Percentiles rank a stretch among this genome's conserved stretches.
Conservation (phyloP, 2,113 vertebrate genomes). For the Dromiciops gliroides region DNA sequence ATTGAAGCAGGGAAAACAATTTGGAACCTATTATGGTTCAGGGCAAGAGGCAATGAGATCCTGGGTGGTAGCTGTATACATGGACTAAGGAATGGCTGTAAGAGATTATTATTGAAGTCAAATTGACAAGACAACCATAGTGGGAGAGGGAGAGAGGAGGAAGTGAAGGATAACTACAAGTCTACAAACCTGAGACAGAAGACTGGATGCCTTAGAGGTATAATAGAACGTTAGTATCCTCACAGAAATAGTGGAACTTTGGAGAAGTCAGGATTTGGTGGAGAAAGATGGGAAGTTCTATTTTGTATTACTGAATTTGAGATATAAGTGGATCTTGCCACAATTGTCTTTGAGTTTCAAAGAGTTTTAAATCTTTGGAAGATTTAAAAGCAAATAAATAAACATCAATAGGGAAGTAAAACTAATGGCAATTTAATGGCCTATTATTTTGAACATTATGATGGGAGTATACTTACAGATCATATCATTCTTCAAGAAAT, state of each 20-base stretch:
- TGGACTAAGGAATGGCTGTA: neutral
- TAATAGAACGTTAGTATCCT: neutral
- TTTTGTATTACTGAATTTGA: neutral
- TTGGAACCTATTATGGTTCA: neutral
- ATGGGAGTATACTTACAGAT: constrained; percentile 1
- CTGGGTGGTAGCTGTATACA: neutral
- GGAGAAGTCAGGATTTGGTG: neutral
- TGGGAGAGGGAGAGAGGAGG: neutral
- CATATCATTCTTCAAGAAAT: constrained; percentile 30
- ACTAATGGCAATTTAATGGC: constrained; percentile 37
- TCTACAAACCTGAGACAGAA: neutral
- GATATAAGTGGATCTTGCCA: neutral
- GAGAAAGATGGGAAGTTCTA: neutral
- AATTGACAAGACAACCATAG: neutral
- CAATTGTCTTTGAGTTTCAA: neutral
- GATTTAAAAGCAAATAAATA: neutral
- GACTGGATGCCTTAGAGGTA: neutral
- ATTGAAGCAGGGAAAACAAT: neutral
- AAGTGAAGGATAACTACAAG: neutral
- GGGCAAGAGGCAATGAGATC: neutral
- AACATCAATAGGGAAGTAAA: constrained; percentile 32
- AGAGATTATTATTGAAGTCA: neutral
- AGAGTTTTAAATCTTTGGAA: neutral
- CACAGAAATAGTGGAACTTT: neutral
- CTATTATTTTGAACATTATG: constrained; percentile 21